Base-by-base conservation (phyloP, 2,113 vertebrate genomes). In the Labeo rohita region DNA sequence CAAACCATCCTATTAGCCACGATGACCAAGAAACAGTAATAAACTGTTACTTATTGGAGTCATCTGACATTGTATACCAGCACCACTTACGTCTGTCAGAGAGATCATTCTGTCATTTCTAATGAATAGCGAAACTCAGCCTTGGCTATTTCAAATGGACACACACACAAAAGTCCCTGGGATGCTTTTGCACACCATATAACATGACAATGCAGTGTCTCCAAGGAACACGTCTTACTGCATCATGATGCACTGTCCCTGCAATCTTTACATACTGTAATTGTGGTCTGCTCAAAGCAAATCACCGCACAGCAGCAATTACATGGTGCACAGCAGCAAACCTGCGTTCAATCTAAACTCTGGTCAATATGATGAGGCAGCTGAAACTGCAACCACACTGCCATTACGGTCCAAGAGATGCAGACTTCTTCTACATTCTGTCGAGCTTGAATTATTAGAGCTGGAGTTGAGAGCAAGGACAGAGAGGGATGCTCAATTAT, bases 331-430 rank as follows among this genome's bases (percentile, higher is more conserved):
- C 66, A 83, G 66, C 81, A 72, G 81, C 81, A 83, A 83, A 72
- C 66, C 81, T 83, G 66, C 66, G 73, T 83, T 59, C 68, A 73
- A 73, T 73, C 81, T 59, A 8, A 83, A 83, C 81, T 83, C 63
- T 56, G 50, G 81, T 83, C 81, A 83, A 83, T 73, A 83, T 83
- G 81, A 83, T 83, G 81, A 83, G 81, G 81, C 81, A 73, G 81
- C 81, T 72, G 36, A 83, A 83, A 83, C 81, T 54, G 81, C 49
- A 83, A 73, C 66, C 36, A 83, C 81, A 73, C 66, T 72, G 28
- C 11, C 34, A 45, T 56, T 50, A 49, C 63, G 36, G 47, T 10
- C 47, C 47, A 68, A 36, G 66, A 0, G 2, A 43, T 2, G 8
- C 49, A 72, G 6, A 23, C 8, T 73, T 39, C 12, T 21, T 43